phyloP scores from a whole-genome alignment of 2,113 vertebrate species.

The Pelecanoides urinatrix region DNA sequence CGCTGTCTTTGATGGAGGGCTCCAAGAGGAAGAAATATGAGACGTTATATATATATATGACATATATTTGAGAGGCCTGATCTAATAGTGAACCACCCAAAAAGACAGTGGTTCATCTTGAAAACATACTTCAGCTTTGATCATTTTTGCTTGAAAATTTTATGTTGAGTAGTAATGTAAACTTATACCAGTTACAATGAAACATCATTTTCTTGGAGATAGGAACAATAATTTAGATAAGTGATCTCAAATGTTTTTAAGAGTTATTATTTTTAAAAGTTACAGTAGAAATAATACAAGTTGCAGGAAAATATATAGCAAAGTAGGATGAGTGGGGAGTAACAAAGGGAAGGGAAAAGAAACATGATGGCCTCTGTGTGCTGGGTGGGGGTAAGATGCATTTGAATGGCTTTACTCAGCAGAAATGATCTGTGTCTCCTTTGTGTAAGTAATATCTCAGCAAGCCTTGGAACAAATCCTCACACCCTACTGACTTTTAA shows the following conservation, averaged over 20 bases:
- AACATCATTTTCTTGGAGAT: neutral
- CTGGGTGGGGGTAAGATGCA: neutral
- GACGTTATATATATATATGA: neutral
- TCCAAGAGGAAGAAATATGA: neutral
- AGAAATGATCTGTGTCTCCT: constrained; percentile 33
- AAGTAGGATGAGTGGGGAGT: neutral
- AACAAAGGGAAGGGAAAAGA: neutral
- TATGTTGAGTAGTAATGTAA: neutral
- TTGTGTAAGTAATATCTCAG: constrained; percentile 18
- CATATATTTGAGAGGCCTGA: neutral
- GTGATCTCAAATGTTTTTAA: neutral
- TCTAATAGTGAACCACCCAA: neutral
- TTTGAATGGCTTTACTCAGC: constrained; percentile 37
- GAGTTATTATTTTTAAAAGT: neutral
- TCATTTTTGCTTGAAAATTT: neutral
- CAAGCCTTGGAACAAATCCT: constrained; percentile 51
- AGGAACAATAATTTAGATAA: neutral
- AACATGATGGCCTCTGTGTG: neutral
- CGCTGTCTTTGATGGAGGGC: neutral
- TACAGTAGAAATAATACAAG: neutral
- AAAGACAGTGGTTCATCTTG: neutral
- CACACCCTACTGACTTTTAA: constrained; percentile 26
- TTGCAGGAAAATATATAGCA: neutral
- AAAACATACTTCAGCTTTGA: neutral
- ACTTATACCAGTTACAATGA: neutral